Evolutionary conservation across 64 coral and sea anemone genomes (phyloP).

Genomic region (Actinia equina): DNA sequence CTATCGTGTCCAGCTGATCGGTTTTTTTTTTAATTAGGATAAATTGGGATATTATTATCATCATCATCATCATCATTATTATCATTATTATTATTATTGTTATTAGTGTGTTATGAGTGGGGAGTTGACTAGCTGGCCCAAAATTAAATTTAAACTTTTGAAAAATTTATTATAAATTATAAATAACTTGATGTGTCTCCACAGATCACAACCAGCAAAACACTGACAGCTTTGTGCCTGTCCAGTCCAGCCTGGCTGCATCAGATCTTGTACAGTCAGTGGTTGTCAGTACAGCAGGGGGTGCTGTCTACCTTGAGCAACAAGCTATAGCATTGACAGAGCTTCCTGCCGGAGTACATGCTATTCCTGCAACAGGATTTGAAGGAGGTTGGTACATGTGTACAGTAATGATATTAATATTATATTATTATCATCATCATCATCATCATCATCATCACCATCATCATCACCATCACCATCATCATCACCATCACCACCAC

Average conservation of each 20-base stretch:
- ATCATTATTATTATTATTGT: too few species aligned
- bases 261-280: conserved; percentile 87
- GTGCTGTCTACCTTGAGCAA: conserved; percentile 84
- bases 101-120: too few species aligned
- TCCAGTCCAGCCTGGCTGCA: conserved; percentile 60
- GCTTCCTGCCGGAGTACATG: conserved; percentile 71
- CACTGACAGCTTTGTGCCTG: conserved; percentile 53
- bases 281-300: conserved; percentile 70
- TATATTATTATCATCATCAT: too few species aligned
- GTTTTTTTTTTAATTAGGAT: too few species aligned
- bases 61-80: too few species aligned
- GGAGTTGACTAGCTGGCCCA: too few species aligned
- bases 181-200: background rate
- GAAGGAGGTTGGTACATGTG: conserved; percentile 19
- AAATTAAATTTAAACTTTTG: too few species aligned
- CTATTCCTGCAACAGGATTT: conserved; percentile 58
- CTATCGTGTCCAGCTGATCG: too few species aligned
- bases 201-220: background rate
- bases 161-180: background rate
- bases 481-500: background rate
- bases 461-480: too few species aligned
- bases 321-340: conserved; percentile 82
- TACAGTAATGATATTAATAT: background rate
- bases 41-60: too few species aligned
- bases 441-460: too few species aligned